Base-by-base conservation (phyloP, 1,140 invertebrate species). In the Drosophila kikkawai region DNA sequence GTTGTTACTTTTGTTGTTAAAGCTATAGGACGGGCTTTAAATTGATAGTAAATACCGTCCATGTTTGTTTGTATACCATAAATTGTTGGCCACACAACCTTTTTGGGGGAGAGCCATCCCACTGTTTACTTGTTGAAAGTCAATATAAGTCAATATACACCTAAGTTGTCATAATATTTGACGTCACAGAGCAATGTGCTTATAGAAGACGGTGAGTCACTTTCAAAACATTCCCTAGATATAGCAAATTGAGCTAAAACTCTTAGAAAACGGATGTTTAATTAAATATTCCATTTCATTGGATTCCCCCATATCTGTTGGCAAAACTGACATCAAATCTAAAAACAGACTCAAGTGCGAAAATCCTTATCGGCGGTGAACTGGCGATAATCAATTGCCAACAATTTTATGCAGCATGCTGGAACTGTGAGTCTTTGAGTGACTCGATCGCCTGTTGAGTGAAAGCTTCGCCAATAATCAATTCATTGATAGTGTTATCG, bases 401-500 rank as follows among this genome's bases (percentile, higher is more conserved):
- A 22, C n/a, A 64, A 13, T 32, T 29, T 17, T 50, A 17, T 65
- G 48, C 60, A 44, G 32, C 29, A 19, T 44, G 19, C 15, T 22
- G n/a, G 19, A 44, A 32, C 13, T 7, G 12, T 5, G 6, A 17
- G 29, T 22, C 34, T 59, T 19, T 7, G 47, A 76, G 61, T 67
- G 47, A 41, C 22, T 48, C 9, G 9, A 48, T 34, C 8, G 13
- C 13, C 12, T 11, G 29, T 66, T 78, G 76, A 79, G 75, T 67
- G 61, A 80, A 80, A 80, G 68, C 68, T 79, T 44, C n/a, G 36
- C 1, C 41, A 53, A 44, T 51, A 83, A 82, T 78, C 80, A 75
- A 77, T 77, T 77, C 36, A 15, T 59, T 68, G 85, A 85, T 91
- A 85, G 39, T 64, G 79, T 45, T 91, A 90, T 90, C 86, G 86